phyloP scores from a whole-genome alignment of 1,140 invertebrate species.

The Caenorhabditis brenneri region DNA sequence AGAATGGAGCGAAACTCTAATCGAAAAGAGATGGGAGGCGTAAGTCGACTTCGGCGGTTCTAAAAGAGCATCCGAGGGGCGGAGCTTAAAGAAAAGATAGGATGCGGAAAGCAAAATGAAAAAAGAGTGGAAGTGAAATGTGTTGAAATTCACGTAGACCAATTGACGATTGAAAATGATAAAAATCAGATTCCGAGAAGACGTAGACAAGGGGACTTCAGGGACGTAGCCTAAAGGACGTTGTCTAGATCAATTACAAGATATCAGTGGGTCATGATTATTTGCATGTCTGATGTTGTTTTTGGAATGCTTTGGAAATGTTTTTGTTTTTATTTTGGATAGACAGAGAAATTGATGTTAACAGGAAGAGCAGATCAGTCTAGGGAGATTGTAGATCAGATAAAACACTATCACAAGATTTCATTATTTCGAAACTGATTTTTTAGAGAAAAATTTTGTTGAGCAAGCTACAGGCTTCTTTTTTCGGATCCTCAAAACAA shows the following conservation, averaged over 20 bases:
- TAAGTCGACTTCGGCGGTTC: not conserved
- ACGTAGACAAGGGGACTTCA: no score
- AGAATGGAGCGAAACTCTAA: conserved; percentile 23
- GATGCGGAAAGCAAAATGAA: conserved; percentile 3
- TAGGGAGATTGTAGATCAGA: not conserved
- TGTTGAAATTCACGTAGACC: conserved; percentile 17
- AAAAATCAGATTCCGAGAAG: not conserved
- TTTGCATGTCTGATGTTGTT: conserved; percentile 15
- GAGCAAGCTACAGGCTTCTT: not conserved
- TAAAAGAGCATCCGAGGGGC: conserved; percentile 27
- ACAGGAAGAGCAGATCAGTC: not conserved
- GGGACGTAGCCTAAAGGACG: no score
- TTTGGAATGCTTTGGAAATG: not conserved
- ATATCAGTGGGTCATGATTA: conserved; percentile 7
- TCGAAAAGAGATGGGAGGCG: conserved; percentile 19
- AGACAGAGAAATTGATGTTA: no score
- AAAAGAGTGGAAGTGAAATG: not conserved
- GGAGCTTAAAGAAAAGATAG: not conserved
- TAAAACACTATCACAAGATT: not conserved
- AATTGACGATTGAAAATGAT: not conserved
- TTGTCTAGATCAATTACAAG: not conserved
- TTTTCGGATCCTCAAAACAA: not conserved
- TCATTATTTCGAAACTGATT: not conserved
- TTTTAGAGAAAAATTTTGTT: not conserved
- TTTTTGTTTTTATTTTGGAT: conserved; percentile 14